Evolutionary conservation across 2,888 invertebrate genomes (phyloP).

Genomic region (Physocephala rufipes): DNA sequence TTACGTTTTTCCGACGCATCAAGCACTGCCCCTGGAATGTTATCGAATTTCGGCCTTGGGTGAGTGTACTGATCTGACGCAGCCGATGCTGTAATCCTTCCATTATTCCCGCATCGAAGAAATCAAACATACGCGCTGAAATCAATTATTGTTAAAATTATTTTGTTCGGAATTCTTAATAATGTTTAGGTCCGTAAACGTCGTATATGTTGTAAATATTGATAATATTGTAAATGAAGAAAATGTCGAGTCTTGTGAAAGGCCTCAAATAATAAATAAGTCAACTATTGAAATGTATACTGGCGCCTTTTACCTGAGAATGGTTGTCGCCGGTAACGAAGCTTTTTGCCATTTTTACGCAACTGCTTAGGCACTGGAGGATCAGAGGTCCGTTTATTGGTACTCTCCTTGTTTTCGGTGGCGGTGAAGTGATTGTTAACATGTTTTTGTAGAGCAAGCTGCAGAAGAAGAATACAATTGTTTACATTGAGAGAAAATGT

Average conservation of each 20-base stretch:
- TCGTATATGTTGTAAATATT: too few species aligned
- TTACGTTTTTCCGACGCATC: constrained; percentile 72
- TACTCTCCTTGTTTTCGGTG: constrained; percentile 68
- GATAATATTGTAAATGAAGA: too few species aligned
- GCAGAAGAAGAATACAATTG: constrained; percentile 31
- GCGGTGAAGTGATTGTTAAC: constrained; percentile 90
- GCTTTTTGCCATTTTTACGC: constrained; percentile 86
- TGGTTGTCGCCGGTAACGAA: constrained; percentile 86
- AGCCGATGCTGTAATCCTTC: constrained; percentile 88
- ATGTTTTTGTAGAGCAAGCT: constrained; percentile 83
- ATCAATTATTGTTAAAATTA: neutral
- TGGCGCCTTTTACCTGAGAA: constrained; percentile 79
- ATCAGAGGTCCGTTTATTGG: constrained; percentile 77
- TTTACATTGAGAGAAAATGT: too few species aligned
- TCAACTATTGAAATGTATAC: neutral
- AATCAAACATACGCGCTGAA: constrained; percentile 91
- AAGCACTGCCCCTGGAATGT: constrained; percentile 77
- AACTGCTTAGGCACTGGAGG: constrained; percentile 81
- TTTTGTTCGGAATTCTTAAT: neutral
- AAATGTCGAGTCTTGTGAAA: too few species aligned
- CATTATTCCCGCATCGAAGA: constrained; percentile 92
- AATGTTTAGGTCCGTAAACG: too few species aligned
- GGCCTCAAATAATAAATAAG: neutral
- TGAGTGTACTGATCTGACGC: constrained; percentile 72
- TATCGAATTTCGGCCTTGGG: constrained; percentile 74